A percentile compares a stretch with the other conserved stretches of the same genome.
phyloP scores from a whole-genome alignment of 2,113 vertebrate species.

The Nycticebus coucang region DNA sequence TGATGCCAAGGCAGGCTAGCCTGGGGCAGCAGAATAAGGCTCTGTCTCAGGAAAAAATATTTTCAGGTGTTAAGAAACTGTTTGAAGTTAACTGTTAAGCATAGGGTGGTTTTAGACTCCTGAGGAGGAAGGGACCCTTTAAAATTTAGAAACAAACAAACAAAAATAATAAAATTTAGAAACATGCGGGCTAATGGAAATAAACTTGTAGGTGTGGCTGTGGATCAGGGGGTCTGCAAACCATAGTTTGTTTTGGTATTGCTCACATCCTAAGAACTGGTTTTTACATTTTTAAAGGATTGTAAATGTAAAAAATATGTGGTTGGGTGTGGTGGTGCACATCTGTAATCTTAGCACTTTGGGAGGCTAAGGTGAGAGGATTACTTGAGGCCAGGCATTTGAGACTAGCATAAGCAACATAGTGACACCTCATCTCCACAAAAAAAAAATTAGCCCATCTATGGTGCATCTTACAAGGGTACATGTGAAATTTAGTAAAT shows the following conservation, averaged over 20 bases:
- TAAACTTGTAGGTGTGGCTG: not conserved
- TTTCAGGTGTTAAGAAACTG: not conserved
- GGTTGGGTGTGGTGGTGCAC: no score
- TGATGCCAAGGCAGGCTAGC: no score
- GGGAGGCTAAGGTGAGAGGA: no score
- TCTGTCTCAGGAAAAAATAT: no score
- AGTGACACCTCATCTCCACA: no score
- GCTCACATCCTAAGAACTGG: not conserved
- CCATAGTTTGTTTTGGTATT: slow-evolving; percentile 11
- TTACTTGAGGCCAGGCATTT: no score
- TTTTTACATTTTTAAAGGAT: slow-evolving; percentile 42
- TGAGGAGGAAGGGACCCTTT: not conserved
- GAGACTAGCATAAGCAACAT: no score
- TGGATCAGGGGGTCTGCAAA: not conserved
- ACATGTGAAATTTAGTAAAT: no score
- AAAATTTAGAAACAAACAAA: not conserved
- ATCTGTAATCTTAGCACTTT: no score
- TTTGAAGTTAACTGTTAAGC: slow-evolving; percentile 40
- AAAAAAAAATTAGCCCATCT: no score
- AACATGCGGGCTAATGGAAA: not conserved
- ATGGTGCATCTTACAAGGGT: no score
- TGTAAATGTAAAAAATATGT: slow-evolving; percentile 15
- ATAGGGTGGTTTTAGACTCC: slow-evolving; percentile 7
- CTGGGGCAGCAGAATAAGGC: no score
- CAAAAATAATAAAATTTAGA: not conserved